phyloP scores from a whole-genome alignment of 2,113 vertebrate species.

The Riparia riparia region DNA sequence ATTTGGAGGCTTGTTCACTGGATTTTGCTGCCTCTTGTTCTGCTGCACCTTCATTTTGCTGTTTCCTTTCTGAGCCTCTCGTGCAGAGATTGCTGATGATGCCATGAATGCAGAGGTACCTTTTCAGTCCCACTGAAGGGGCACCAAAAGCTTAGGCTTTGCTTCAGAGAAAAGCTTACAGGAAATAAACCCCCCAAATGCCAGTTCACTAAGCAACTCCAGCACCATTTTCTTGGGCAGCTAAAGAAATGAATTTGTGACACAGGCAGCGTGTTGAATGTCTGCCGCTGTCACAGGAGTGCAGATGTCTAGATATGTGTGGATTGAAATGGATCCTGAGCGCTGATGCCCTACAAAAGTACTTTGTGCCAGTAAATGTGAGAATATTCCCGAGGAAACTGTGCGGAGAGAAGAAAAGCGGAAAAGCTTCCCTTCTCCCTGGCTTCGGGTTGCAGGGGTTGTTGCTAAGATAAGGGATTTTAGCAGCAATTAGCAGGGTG shows the following conservation, averaged over 20 bases:
- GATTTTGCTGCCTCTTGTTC: not conserved
- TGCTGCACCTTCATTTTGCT: not conserved
- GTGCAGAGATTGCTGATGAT: not conserved
- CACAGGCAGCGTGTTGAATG: not conserved
- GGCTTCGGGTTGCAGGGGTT: not conserved
- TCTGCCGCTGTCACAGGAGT: not conserved
- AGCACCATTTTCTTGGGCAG: rapidly evolving
- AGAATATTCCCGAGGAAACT: not conserved
- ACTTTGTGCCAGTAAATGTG: not conserved
- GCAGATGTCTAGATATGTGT: rapidly evolving
- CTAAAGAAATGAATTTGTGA: not conserved
- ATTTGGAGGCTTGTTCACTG: not conserved
- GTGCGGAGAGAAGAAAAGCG: not conserved
- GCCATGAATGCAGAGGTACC: not conserved
- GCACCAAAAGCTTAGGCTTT: not conserved
- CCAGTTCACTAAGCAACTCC: not conserved
- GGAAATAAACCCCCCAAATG: not conserved
- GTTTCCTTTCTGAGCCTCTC: not conserved
- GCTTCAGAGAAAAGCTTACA: not conserved
- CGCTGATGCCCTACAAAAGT: not conserved
- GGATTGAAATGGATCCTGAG: not conserved
- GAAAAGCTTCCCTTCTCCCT: not conserved
- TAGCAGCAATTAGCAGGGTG: not conserved
- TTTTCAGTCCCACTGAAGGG: not conserved
- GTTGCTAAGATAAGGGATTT: not conserved